Percentiles rank a stretch among this genome's conserved stretches.
phyloP scores from a whole-genome alignment of 2,888 invertebrate species.

The Cephus rjabovi region DNA sequence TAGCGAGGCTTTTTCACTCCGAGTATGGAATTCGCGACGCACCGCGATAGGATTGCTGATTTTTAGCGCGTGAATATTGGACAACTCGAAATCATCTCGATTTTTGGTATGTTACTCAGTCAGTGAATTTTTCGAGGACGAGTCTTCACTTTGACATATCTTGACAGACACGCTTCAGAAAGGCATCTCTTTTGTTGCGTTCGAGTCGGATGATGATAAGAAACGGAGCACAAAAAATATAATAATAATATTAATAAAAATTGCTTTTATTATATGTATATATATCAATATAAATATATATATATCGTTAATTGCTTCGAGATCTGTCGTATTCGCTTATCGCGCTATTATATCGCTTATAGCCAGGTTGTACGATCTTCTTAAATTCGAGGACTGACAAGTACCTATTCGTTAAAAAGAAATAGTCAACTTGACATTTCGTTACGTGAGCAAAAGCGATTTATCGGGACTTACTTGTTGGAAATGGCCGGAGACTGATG shows the following conservation, averaged over 20 bases:
- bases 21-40: conserved; percentile 17
- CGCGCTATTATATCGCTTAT: background rate
- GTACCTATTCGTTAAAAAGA: background rate
- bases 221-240: background rate
- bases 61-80: background rate
- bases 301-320: background rate
- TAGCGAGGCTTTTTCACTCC: conserved; percentile 37
- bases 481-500: background rate
- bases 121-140: background rate
- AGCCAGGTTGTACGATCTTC: background rate
- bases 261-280: no score
- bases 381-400: background rate
- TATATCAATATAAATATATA: background rate
- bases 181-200: background rate
- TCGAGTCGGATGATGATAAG: background rate
- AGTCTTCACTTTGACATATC: background rate
- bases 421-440: background rate
- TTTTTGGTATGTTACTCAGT: background rate
- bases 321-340: background rate
- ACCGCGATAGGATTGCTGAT: background rate
- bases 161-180: background rate
- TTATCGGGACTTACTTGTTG: background rate
- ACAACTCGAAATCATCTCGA: background rate
- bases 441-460: background rate
- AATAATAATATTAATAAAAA: no score